Evolutionary conservation across 2,888 invertebrate genomes (phyloP).

Genomic region (Orthonychiurus folsomi): DNA sequence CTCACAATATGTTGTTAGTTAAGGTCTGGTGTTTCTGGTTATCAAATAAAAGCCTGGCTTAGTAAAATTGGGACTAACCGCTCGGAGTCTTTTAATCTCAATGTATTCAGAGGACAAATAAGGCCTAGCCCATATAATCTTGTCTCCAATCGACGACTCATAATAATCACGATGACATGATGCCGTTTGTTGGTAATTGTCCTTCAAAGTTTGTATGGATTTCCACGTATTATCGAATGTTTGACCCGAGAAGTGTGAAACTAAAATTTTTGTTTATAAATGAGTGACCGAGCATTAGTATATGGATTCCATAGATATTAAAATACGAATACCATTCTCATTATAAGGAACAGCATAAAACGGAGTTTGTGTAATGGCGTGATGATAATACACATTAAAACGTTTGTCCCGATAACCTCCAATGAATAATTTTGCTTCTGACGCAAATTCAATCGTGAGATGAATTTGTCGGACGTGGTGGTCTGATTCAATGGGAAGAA

Average conservation of each 20-base stretch:
- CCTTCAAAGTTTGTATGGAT: slow-evolving; percentile 23
- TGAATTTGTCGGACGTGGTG: slow-evolving; percentile 44
- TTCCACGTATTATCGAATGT: slow-evolving; percentile 21
- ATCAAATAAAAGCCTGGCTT: neutral
- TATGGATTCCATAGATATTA: no score
- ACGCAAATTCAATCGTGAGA: slow-evolving; percentile 53
- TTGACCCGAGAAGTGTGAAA: slow-evolving; percentile 20
- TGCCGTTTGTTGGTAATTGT: slow-evolving; percentile 34
- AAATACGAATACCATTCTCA: slow-evolving; percentile 3
- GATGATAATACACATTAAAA: slow-evolving; percentile 63
- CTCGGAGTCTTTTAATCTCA: slow-evolving; percentile 18
- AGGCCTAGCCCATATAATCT: slow-evolving; percentile 16
- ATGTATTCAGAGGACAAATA: slow-evolving; percentile 22
- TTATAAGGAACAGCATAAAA: neutral
- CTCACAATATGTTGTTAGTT: neutral
- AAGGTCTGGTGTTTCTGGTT: neutral
- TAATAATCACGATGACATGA: slow-evolving; percentile 29
- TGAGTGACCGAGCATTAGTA: no score
- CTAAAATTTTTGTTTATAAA: no score
- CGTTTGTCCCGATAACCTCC: slow-evolving; percentile 69
- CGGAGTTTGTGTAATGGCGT: slow-evolving; percentile 71
- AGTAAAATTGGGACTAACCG: slow-evolving; percentile 16
- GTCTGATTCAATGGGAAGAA: slow-evolving; percentile 27
- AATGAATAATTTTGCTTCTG: slow-evolving; percentile 63
- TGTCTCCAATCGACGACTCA: slow-evolving; percentile 19